Evolutionary conservation across 2,797 vertebrate species (phyloP).

Genomic region (Enteromius radiatus): DNA sequence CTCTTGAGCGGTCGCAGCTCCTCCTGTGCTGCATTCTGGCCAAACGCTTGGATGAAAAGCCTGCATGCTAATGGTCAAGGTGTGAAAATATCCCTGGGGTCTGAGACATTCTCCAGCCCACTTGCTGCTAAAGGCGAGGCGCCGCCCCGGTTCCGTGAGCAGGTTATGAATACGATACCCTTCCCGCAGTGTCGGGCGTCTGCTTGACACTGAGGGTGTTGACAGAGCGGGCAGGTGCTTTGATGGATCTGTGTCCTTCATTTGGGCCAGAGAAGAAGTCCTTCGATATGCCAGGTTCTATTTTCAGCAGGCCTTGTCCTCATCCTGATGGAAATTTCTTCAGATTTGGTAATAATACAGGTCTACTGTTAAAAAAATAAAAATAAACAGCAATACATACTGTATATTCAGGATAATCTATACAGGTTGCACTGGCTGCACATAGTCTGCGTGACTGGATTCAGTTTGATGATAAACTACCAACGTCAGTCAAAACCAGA

Average conservation of each 20-base stretch:
- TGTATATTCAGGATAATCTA: too few relatives aligned
- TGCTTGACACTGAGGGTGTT: slow-evolving; percentile 50
- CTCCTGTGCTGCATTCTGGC: slow-evolving; percentile 26
- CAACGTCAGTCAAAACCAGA: background rate
- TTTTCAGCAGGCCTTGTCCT: slow-evolving; percentile 20
- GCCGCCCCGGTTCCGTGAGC: slow-evolving; percentile 12
- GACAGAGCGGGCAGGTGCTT: slow-evolving; percentile 35
- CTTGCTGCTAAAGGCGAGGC: background rate
- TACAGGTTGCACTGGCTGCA: background rate
- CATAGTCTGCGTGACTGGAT: background rate
- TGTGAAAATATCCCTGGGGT: slow-evolving; percentile 39
- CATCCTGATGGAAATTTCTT: slow-evolving; percentile 2
- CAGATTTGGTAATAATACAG: slow-evolving; percentile 44
- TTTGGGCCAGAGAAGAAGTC: slow-evolving; percentile 41
- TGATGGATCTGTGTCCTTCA: slow-evolving; percentile 61
- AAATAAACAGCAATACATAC: too few relatives aligned
- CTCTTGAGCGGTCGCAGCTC: background rate
- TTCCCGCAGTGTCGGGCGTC: slow-evolving; percentile 36
- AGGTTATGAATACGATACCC: slow-evolving; percentile 39
- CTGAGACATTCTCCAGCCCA: background rate
- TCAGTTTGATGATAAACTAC: background rate
- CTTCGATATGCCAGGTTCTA: slow-evolving; percentile 31
- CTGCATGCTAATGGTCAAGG: slow-evolving; percentile 55
- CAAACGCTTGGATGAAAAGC: slow-evolving; percentile 51
- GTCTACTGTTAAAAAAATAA: background rate